Percentiles rank a stretch among this genome's conserved stretches.
Conservation (phyloP, 2,888 invertebrate species). For the Cryptus armator region DNA sequence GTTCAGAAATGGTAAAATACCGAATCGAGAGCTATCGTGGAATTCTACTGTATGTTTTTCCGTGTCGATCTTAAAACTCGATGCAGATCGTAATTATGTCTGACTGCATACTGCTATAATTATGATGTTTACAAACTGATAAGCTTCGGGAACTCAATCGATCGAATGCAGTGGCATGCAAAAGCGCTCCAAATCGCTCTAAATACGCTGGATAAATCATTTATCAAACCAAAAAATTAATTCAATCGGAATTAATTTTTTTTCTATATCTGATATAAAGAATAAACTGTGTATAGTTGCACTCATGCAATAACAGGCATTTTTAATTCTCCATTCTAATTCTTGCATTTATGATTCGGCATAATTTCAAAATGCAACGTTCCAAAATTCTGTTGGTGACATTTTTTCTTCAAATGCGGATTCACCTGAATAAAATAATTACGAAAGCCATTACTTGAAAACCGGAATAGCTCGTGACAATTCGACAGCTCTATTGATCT, state of each 20-base stretch:
- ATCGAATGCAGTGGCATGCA: neutral
- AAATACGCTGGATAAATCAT: neutral
- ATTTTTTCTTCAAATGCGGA: too few species aligned
- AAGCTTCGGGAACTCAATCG: constrained; percentile 12
- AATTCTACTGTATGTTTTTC: neutral
- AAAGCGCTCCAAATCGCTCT: neutral
- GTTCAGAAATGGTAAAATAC: neutral
- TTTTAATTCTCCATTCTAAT: neutral
- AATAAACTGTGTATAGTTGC: neutral
- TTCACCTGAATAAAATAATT: too few species aligned
- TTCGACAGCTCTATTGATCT: too few species aligned
- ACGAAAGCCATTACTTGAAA: too few species aligned
- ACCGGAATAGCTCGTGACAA: too few species aligned
- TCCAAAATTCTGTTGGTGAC: too few species aligned
- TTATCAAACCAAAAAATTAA: neutral
- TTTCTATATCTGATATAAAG: neutral
- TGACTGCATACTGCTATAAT: neutral
- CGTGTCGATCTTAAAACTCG: neutral
- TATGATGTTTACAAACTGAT: constrained; percentile 18
- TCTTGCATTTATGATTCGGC: neutral
- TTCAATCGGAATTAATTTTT: neutral
- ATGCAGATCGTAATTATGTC: neutral
- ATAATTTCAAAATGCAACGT: too few species aligned
- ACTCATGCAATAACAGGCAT: neutral
- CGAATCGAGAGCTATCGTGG: neutral